These are phyloP conservation scores for Salarias fasciatus DNA, from an alignment of 2,797 vertebrate species.

Conservation along the genomic window DNA sequence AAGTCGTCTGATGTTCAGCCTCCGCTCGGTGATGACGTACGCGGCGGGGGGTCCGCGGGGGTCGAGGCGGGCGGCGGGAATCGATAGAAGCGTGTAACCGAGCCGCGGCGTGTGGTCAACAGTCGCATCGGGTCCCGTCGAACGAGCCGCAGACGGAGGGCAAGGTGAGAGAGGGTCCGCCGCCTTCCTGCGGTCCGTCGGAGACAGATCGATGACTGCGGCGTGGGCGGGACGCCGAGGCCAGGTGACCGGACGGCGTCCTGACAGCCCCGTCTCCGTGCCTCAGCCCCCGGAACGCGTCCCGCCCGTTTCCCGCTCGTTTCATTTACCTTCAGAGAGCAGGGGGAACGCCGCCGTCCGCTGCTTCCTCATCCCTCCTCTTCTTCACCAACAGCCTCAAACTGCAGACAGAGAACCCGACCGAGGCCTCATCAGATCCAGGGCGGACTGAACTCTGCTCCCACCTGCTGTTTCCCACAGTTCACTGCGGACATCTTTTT, in stretches of 20 bases:
- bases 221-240: slow-evolving; percentile 55
- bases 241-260: slow-evolving; percentile 50
- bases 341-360: slow-evolving; percentile 34
- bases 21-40: not conserved
- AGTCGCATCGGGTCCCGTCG: slow-evolving; percentile 25
- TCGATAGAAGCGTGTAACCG: slow-evolving; percentile 7
- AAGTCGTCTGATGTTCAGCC: not conserved
- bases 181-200: slow-evolving; percentile 35
- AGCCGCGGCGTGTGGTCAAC: slow-evolving; percentile 13
- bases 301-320: slow-evolving; percentile 49
- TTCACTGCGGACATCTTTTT: slow-evolving; percentile 32
- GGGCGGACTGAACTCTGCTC: slow-evolving; percentile 60
- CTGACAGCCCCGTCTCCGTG: slow-evolving; percentile 31
- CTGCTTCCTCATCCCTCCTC: not conserved
- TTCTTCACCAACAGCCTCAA: not conserved
- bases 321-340: slow-evolving; percentile 44
- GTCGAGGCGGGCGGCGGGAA: not conserved
- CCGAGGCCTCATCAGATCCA: slow-evolving; percentile 1
- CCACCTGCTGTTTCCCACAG: slow-evolving; percentile 66
- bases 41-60: not conserved
- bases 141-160: slow-evolving; percentile 3
- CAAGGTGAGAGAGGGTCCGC: not conserved
- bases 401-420: not conserved
- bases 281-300: not conserved
- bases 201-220: slow-evolving; percentile 68